Base-by-base conservation (phyloP, 2,113 vertebrate genomes). In the Hypanus sabinus region DNA sequence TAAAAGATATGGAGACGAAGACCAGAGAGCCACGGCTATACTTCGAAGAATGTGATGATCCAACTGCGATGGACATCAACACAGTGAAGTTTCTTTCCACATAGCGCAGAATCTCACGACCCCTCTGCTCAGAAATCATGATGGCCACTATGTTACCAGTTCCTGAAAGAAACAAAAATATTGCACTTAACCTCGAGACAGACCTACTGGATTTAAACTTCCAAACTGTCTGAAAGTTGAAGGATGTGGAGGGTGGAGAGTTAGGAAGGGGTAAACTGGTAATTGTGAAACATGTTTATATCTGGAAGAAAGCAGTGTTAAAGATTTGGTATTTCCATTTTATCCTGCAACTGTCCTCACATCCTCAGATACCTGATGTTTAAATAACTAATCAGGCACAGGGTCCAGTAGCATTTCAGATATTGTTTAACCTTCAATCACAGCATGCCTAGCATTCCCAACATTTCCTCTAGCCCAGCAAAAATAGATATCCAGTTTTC, bases 1-100 rank as follows among this genome's bases (percentile, higher is more conserved):
- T 99, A 96, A 99, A 99, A 95, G 98, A 99, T 97, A 99, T 98
- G 94, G 99, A 99, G 95, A 99, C 98, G 87, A 99, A 99, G 95
- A 99, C 98, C 94, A 99, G 96, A 11, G 99, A 99, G 94, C 98
- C 97, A 5, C 98, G 97, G 95, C 98, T 98, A 95, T 97, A 98
- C 95, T 98, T 99, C 8, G 96, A 96, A 0, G 97, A 96, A 94
- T 97, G 97, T 11, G 98, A 98, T 10, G 97, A 96, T 12, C 98
- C 98, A 68, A 99, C 98, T 30, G 98, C 96, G 95, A 99, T 98
- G 18, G 97, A 97, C 95, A 98, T 98, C 95, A 98, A 95, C 65
- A 99, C 98, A 30, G 99, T 99, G 95, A 98, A 96, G 95, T 99
- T 99, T 95, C 98, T 97, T 94, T 99, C 98, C 96, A 99, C 96